phyloP scores from a whole-genome alignment of 2,797 vertebrate genomes.

The Hylomyscus alleni region DNA sequence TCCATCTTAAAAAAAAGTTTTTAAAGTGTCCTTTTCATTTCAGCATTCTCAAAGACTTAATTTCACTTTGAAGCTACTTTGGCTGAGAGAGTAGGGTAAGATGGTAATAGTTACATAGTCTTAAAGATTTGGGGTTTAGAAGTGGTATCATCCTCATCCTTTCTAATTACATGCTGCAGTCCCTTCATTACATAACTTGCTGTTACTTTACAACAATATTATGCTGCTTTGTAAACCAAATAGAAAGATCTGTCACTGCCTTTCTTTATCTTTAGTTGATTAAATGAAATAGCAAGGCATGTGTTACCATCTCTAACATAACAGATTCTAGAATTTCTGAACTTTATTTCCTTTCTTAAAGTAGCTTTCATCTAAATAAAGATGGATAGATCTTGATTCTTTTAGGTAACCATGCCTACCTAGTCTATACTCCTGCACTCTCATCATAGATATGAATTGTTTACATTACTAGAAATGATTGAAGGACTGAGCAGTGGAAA shows the following conservation, averaged over 20 bases:
- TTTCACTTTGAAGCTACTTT: constrained; percentile 72
- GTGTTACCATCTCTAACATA: constrained; percentile 48
- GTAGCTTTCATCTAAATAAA: constrained; percentile 66
- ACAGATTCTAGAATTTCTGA: constrained; percentile 57
- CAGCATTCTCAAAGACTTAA: constrained; percentile 52
- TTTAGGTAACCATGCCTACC: constrained; percentile 45
- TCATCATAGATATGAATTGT: constrained; percentile 29
- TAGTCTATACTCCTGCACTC: constrained; percentile 5
- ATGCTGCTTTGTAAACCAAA: constrained; percentile 43
- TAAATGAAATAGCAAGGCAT: constrained; percentile 58
- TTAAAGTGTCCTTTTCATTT: constrained; percentile 65
- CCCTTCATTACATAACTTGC: constrained; percentile 61
- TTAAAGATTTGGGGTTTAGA: constrained; percentile 64
- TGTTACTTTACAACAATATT: constrained; percentile 50
- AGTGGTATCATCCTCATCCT: constrained; percentile 56
- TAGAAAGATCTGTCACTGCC: constrained; percentile 53
- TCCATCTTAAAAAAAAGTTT: background rate
- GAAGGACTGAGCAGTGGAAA: constrained; percentile 50
- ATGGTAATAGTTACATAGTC: constrained; percentile 40
- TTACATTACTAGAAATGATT: constrained; percentile 64
- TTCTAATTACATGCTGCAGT: constrained; percentile 16
- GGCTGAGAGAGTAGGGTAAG: constrained; percentile 49
- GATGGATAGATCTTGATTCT: constrained; percentile 52
- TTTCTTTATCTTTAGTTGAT: constrained; percentile 64
- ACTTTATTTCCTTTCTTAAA: constrained; percentile 62